These are phyloP conservation scores for Alexandromys fortis DNA, from an alignment of 2,113 vertebrate genomes.

Conservation along the genomic window DNA sequence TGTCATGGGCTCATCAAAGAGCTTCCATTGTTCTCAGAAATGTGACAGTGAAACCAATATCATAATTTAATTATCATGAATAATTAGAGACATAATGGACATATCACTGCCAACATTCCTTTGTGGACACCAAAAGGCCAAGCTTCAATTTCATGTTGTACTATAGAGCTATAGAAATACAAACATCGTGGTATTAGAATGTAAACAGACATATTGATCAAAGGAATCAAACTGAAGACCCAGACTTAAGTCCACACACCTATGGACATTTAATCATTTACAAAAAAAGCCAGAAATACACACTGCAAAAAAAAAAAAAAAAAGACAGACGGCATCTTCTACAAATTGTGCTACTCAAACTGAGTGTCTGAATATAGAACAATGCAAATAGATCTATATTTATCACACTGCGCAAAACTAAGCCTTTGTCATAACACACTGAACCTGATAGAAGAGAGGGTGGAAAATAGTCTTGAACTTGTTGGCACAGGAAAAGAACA, in stretches of 20 bases:
- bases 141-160: not conserved
- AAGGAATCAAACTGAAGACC: not conserved
- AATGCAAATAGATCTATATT: not conserved
- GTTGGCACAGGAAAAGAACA: not conserved
- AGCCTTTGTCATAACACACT: not conserved
- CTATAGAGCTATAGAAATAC: too few species aligned
- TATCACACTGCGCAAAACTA: not conserved
- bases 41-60: constrained; percentile 14
- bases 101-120: not conserved
- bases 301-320: not conserved
- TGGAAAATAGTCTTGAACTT: not conserved
- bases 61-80: not conserved
- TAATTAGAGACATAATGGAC: not conserved
- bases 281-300: not conserved
- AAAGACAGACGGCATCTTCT: not conserved
- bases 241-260: not conserved
- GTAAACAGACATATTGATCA: not conserved
- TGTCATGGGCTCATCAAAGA: not conserved
- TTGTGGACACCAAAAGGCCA: too few species aligned
- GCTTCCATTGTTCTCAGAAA: not conserved
- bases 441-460: not conserved
- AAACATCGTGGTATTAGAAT: not conserved
- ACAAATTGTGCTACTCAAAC: not conserved
- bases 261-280: not conserved
- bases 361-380: not conserved